Percentiles rank a stretch among this genome's conserved stretches.
Evolutionary conservation across 2,113 vertebrate genomes (phyloP).

Genomic region (Trichomycterus rosablanca): DNA sequence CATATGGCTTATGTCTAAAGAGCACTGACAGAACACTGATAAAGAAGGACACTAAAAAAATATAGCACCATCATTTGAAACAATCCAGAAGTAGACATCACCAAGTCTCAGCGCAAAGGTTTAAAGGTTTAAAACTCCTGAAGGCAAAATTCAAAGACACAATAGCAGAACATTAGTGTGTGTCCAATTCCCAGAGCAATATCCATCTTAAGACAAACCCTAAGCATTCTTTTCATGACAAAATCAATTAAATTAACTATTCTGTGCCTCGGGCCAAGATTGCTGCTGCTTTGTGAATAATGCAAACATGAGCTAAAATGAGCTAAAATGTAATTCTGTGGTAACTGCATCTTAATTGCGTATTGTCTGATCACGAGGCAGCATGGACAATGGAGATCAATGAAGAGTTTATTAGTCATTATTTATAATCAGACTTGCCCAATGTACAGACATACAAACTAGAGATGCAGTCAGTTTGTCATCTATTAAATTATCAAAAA

Average conservation of each 20-base stretch:
- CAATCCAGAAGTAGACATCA: no score
- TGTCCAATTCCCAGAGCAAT: slow-evolving; percentile 19
- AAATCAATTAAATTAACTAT: slow-evolving; percentile 44
- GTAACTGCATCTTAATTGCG: slow-evolving; percentile 43
- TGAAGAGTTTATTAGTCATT: slow-evolving; percentile 4
- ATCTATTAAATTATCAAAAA: no score
- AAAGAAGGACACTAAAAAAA: no score
- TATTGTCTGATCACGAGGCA: slow-evolving; percentile 22
- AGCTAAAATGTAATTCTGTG: slow-evolving; percentile 39
- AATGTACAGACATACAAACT: not conserved
- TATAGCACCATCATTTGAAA: no score
- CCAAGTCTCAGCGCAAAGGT: no score
- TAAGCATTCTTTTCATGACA: slow-evolving; percentile 30
- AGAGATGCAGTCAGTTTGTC: no score
- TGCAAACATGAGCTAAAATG: slow-evolving; percentile 39
- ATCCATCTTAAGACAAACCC: slow-evolving; percentile 11
- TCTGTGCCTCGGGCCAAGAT: slow-evolving; percentile 38
- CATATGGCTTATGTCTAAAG: no score
- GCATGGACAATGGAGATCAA: slow-evolving; percentile 1
- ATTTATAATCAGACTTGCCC: no score
- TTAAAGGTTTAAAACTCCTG: no score
- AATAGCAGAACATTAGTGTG: no score
- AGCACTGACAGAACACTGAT: no score
- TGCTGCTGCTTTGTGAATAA: slow-evolving; percentile 40
- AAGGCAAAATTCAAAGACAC: no score